Conservation (phyloP, 2,888 invertebrate genomes). For the Sussaba pulchella region DNA sequence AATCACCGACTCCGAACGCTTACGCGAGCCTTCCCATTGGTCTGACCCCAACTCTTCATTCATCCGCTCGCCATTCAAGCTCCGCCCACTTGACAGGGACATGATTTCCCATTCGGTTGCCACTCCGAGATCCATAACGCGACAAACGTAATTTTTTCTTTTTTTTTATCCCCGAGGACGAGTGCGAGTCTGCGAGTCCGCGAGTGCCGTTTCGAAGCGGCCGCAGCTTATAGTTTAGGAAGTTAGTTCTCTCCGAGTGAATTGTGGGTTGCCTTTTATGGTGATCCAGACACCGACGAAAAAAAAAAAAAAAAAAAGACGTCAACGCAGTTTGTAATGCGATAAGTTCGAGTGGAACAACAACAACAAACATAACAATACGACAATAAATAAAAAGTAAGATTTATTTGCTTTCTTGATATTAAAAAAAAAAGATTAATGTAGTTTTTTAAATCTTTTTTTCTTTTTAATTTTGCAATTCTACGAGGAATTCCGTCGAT, state of each 20-base stretch:
- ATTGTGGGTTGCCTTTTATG: slow-evolving; percentile 82
- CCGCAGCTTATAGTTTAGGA: slow-evolving; percentile 63
- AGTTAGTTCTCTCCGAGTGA: slow-evolving; percentile 67
- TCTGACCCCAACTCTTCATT: background rate
- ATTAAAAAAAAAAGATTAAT: no score
- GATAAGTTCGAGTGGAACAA: slow-evolving; percentile 76
- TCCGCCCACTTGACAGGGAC: slow-evolving; percentile 42
- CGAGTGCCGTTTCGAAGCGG: slow-evolving; percentile 60
- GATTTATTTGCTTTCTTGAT: slow-evolving; percentile 44
- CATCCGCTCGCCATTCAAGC: background rate
- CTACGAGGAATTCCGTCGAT: no score
- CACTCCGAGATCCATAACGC: slow-evolving; percentile 22
- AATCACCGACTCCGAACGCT: background rate
- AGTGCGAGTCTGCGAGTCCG: background rate
- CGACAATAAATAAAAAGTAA: slow-evolving; percentile 66
- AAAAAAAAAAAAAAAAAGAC: no score
- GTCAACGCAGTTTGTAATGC: slow-evolving; percentile 67
- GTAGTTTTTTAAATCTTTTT: no score
- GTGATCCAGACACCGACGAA: slow-evolving; percentile 76
- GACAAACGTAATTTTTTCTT: slow-evolving; percentile 6
- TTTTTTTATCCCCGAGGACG: background rate
- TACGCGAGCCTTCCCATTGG: slow-evolving; percentile 5
- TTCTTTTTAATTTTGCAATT: no score
- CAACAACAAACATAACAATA: no score
- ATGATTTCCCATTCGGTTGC: slow-evolving; percentile 27